Base-by-base conservation (phyloP, 2,797 vertebrate species). In the Periparus ater region DNA sequence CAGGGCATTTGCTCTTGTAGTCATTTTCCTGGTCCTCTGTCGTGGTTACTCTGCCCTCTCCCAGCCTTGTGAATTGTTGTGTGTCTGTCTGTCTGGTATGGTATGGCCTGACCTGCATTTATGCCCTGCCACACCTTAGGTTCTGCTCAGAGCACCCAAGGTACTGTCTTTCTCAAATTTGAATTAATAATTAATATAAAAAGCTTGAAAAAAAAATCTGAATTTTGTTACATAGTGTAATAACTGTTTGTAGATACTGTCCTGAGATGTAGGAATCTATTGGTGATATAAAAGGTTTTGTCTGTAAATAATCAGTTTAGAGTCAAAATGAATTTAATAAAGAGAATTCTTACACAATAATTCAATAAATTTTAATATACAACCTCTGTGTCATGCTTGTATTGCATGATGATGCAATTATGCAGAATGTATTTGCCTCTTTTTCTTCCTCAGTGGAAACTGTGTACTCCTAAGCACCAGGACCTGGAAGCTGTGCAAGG, bases 111-210 rank as follows among this genome's bases (percentile, higher is more conserved):
- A 84, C 78, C 89, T 77, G 76, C 68, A 45, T 88, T 92, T 58
- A 38, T 42, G 82, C 75, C 86, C 88, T 70, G 76, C 62, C 75
- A 89, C 78, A 71, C 79, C 90, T 91, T 92, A 72, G 88, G 89
- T 88, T 94, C 93, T 94, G 72, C 85, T 88, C 88, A 85, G 90
- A 94, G 84, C 85, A 74, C 95, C 94, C 7, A 38, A 91, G 83
- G 97, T 96, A 96, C 95, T 96, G 93, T 96, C 94, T 97, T 92
- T 96, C 83, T 98, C 97, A 95, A 97, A 98, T 97, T 96, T 92
- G 93, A 97, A 97, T 97, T 97, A 96, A 96, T 96, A 90, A 97
- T 96, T 96, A 97, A 97, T 97, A 98, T 98, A 96, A 98, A 98
- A 98, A 98, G 96, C 95, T 96, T 98, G 98, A 89, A 97, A 97